phyloP scores from a whole-genome alignment of 1,140 invertebrate genomes.

The Hyles vespertilio region DNA sequence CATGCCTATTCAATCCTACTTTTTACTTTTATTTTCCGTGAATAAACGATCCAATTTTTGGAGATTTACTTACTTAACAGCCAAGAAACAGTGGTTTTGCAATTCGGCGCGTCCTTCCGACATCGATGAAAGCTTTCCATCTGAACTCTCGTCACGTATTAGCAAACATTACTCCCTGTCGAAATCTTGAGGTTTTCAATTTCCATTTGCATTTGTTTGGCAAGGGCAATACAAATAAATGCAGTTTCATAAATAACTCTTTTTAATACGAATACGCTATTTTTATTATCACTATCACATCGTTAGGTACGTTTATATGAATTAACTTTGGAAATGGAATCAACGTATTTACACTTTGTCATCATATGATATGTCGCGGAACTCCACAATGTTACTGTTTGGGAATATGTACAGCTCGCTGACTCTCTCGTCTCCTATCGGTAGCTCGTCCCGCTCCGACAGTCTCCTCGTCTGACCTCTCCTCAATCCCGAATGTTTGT shows the following conservation, averaged over 20 bases:
- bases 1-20: no score
- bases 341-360: conserved; percentile 58
- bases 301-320: conserved; percentile 7
- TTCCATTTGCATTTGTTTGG: no score
- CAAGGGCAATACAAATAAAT: no score
- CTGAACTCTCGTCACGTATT: no score
- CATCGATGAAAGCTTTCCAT: no score
- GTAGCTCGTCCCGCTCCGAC: conserved; percentile 30
- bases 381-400: conserved; percentile 66
- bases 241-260: no score
- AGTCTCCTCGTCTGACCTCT: conserved; percentile 28
- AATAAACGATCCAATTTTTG: no score
- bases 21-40: no score
- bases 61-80: no score
- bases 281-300: not conserved
- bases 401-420: conserved; percentile 68
- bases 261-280: conserved; percentile 1
- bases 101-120: no score
- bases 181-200: not conserved
- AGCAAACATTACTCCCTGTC: no score
- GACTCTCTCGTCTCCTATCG: conserved; percentile 58
- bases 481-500: conserved; percentile 22
- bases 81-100: no score
- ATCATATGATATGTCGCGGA: conserved; percentile 59
- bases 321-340: conserved; percentile 25